Evolutionary conservation across 1,140 invertebrate genomes (phyloP), one percentile per base, ranked within the genome.

Genomic region (Micrasema longulum): DNA sequence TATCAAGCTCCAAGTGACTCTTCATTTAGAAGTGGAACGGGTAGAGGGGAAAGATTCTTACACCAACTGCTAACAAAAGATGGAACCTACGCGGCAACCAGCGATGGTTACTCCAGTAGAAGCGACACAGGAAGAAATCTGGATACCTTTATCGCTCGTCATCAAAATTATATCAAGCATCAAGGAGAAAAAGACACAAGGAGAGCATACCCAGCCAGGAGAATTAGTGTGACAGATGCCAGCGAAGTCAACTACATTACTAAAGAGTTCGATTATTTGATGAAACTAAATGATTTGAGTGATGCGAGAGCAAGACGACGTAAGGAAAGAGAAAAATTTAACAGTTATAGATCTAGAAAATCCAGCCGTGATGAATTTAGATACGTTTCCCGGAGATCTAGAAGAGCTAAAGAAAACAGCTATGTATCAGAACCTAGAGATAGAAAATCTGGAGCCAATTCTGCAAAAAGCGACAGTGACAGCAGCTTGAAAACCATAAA

Each of bases 231-330:
- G 5, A 53, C 53, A 31, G 50, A 69, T 16, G 48, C 48, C 26
- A 57, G 57, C 14, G 68, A 70, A 52, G 22, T 70, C 41, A 70
- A 63, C 38, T 70, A 62, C 45, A 52, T 70, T 14, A 50, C 68
- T 9, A 70, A 70, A 64, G 68, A 70, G 36, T 70, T 70, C 14
- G 68, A 70, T 14, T 70, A 70, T 20, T 35, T 70, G 35, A 70
- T 57, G 57, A 70, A 63, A 70, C 43, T 63, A 10, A 70, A 52
- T 10, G 68, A 64, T 36, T 22, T 52, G 12, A 63, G 35, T 52
- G 68, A 69, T 16, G 23, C 45, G 20, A 57, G 31, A 47, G 22
- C 36, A 31, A 50, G 35, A 22, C 50, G 11, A 69, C 45, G 45
- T 41, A 64, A 47, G 20, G 60, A 64, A 45, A 47, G 43, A 64